Evolutionary conservation across 2,113 vertebrate species (phyloP).

Genomic region (Leptobrachium leishanense): DNA sequence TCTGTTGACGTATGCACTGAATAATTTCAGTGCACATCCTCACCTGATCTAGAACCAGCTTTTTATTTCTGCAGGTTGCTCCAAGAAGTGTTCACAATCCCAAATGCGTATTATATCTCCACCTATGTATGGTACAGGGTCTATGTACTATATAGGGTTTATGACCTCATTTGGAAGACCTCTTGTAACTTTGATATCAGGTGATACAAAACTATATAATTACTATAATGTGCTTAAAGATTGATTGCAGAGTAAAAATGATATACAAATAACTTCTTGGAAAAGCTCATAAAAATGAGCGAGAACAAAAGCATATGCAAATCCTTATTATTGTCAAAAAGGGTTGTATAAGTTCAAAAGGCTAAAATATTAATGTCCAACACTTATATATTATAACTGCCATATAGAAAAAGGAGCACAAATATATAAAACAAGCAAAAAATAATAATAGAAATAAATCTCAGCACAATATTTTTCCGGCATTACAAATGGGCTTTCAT

Average conservation of each 20-base stretch:
- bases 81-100: background rate
- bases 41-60: background rate
- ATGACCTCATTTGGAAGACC: too few species aligned
- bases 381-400: constrained; percentile 35
- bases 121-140: too few species aligned
- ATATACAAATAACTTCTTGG: too few species aligned
- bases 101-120: too few species aligned
- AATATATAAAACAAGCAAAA: constrained; percentile 37
- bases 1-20: background rate
- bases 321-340: background rate
- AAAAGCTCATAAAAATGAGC: too few species aligned
- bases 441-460: constrained; percentile 8
- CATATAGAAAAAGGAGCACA: constrained; percentile 41
- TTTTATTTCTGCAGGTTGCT: background rate
- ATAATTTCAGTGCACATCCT: background rate
- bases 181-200: too few species aligned
- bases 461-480: constrained; percentile 46
- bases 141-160: too few species aligned
- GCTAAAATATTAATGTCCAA: constrained; percentile 10
- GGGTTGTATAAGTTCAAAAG: constrained; percentile 18
- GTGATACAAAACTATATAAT: too few species aligned
- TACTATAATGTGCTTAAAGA: too few species aligned
- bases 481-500: constrained; percentile 10
- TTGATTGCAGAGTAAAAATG: too few species aligned
- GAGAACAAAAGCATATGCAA: background rate